A percentile compares a stretch with the other conserved stretches of the same genome.
These are phyloP conservation scores for Argyresthia goedartella DNA, from an alignment of 2,888 invertebrate genomes.

Conservation along the genomic window DNA sequence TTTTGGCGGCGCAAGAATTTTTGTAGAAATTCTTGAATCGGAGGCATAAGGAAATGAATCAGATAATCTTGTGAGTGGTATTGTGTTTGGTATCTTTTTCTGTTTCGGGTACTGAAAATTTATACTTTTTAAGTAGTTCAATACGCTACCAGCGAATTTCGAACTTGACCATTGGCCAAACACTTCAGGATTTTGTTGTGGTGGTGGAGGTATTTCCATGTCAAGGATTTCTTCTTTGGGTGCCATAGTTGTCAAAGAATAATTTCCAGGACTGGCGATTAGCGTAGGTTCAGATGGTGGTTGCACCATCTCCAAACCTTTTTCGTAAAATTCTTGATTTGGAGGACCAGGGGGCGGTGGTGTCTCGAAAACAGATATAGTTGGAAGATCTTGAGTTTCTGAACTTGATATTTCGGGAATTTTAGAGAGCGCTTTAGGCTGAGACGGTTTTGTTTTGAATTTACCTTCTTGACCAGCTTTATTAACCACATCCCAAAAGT, in stretches of 20 bases:
- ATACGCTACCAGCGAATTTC: slow-evolving; percentile 45
- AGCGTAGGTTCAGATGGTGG: not conserved
- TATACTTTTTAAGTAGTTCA: slow-evolving; percentile 49
- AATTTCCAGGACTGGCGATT: no score
- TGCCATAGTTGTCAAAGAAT: no score
- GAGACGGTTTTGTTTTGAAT: slow-evolving; percentile 17
- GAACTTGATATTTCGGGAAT: slow-evolving; percentile 13
- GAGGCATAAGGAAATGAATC: slow-evolving; percentile 47
- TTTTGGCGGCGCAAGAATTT: slow-evolving; percentile 30
- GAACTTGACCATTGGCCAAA: slow-evolving; percentile 53
- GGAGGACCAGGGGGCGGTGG: slow-evolving; percentile 29
- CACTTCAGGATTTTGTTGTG: slow-evolving; percentile 28
- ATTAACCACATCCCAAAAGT: slow-evolving; percentile 30
- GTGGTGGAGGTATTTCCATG: slow-evolving; percentile 37
- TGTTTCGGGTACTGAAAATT: slow-evolving; percentile 31
- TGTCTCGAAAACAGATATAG: slow-evolving; percentile 39
- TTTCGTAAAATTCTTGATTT: slow-evolving; percentile 17
- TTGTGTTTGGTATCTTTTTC: slow-evolving; percentile 36
- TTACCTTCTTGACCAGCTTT: slow-evolving; percentile 20
- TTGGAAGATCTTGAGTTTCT: slow-evolving; percentile 19
- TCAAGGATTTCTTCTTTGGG: slow-evolving; percentile 13
- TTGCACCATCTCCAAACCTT: slow-evolving; percentile 15
- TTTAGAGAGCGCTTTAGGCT: not conserved
- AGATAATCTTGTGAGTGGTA: slow-evolving; percentile 36
- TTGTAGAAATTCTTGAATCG: slow-evolving; percentile 19